These are phyloP conservation scores for Scleropages formosus DNA, from an alignment of 2,797 vertebrate species.

Conservation along the genomic window DNA sequence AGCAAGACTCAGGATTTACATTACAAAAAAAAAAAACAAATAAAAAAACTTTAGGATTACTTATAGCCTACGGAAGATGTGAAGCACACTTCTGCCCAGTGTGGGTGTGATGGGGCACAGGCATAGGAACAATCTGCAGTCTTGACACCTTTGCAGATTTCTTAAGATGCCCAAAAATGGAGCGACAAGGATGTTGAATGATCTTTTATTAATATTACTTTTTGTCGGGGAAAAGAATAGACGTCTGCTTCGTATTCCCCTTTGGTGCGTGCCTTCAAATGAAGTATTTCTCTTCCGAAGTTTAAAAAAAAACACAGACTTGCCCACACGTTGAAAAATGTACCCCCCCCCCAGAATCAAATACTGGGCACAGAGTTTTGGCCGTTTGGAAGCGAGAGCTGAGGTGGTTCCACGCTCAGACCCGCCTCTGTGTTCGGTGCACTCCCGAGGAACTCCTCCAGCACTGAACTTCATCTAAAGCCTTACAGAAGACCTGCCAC, in stretches of 20 bases:
- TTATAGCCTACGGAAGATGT: conserved; percentile 10
- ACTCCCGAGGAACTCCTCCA: neutral
- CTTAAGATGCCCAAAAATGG: neutral
- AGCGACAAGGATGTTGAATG: conserved; percentile 1
- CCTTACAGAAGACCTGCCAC: neutral
- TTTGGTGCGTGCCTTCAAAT: conserved; percentile 26
- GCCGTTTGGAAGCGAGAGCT: neutral
- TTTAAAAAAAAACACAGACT: conserved; percentile 7
- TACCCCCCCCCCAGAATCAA: conserved; percentile 6
- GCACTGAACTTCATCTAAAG: neutral
- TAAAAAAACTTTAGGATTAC: too few species aligned
- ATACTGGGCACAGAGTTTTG: neutral
- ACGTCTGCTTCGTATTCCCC: neutral
- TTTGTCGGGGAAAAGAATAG: neutral
- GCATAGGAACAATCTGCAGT: too few species aligned
- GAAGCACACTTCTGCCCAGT: too few species aligned
- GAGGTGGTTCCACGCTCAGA: too few species aligned
- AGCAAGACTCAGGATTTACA: conserved; percentile 1
- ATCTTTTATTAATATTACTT: neutral
- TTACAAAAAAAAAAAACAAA: too few species aligned
- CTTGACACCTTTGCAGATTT: conserved; percentile 9
- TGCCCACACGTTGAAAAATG: neutral
- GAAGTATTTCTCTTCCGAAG: conserved; percentile 8
- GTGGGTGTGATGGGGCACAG: neutral
- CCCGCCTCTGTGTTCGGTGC: neutral